Conservation (phyloP, 2,888 invertebrate species). For the Antheraea yamamai region DNA sequence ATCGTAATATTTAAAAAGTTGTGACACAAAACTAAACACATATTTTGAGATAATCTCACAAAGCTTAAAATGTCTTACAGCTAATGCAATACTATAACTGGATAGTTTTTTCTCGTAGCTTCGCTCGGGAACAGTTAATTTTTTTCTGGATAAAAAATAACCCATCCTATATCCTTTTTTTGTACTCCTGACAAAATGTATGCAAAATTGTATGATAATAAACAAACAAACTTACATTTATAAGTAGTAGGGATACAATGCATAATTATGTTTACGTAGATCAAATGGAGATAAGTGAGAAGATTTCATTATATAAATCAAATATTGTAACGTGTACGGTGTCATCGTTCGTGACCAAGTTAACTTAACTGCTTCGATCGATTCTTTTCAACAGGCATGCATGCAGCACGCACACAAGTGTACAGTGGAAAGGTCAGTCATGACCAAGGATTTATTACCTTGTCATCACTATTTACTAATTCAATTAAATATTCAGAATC, state of each 20-base stretch:
- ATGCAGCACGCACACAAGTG: conserved; percentile 30
- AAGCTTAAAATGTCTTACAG: too few species aligned
- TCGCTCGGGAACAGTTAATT: too few species aligned
- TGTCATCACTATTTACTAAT: conserved; percentile 10
- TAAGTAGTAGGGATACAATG: neutral
- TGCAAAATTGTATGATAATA: neutral
- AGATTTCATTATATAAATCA: conserved; percentile 33
- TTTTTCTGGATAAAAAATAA: too few species aligned
- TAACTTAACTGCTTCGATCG: conserved; percentile 44
- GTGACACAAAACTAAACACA: too few species aligned
- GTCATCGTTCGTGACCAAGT: conserved; percentile 57
- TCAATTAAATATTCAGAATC: conserved; percentile 4
- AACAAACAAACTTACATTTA: neutral
- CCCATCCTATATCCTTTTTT: too few species aligned
- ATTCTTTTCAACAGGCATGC: conserved; percentile 34
- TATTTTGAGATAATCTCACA: too few species aligned
- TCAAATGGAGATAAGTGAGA: conserved; percentile 22
- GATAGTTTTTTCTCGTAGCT: too few species aligned
- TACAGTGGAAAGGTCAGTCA: conserved; percentile 29
- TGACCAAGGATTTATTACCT: conserved; percentile 17
- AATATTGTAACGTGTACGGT: conserved; percentile 46
- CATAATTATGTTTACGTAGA: conserved; percentile 2
- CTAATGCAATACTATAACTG: too few species aligned
- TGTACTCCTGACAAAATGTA: too few species aligned
- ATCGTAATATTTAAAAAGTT: too few species aligned